Conservation (phyloP, 2,113 vertebrate genomes). For the Amphilophus citrinellus region DNA sequence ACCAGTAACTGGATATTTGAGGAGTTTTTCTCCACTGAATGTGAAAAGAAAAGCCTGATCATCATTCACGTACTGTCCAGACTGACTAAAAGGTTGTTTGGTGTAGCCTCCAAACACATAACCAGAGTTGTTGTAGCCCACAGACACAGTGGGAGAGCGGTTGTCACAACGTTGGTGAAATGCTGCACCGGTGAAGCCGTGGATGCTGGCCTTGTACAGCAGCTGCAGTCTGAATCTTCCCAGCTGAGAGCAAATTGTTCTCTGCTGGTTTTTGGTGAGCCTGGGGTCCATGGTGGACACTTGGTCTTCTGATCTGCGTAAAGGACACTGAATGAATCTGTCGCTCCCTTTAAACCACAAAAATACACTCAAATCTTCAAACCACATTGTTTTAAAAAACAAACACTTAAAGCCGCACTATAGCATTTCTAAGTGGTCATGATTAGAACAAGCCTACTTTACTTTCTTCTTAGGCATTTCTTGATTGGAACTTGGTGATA, state of each 20-base stretch:
- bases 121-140: constrained; percentile 70
- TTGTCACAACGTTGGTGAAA: constrained; percentile 72
- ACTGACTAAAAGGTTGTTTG: constrained; percentile 48
- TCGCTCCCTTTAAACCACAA: not conserved
- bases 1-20: not conserved
- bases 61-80: constrained; percentile 40
- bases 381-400: too few species aligned
- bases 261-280: constrained; percentile 53
- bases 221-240: constrained; percentile 55
- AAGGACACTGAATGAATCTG: not conserved
- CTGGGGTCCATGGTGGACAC: constrained; percentile 28
- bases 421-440: too few species aligned
- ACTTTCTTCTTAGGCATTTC: too few species aligned
- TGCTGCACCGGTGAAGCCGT: constrained; percentile 50
- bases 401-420: too few species aligned
- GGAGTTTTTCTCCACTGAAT: constrained; percentile 24
- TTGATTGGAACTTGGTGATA: too few species aligned
- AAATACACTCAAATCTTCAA: too few species aligned
- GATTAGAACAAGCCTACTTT: too few species aligned
- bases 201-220: constrained; percentile 72
- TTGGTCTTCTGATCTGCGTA: not conserved
- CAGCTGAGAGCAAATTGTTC: constrained; percentile 50
- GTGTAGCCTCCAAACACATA: constrained; percentile 75
- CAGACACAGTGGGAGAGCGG: constrained; percentile 66
- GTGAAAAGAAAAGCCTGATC: constrained; percentile 74